Percentiles rank a stretch among this genome's conserved stretches.
Evolutionary conservation across 1,140 invertebrate species (phyloP).

Genomic region (Dendroctonus valens): DNA sequence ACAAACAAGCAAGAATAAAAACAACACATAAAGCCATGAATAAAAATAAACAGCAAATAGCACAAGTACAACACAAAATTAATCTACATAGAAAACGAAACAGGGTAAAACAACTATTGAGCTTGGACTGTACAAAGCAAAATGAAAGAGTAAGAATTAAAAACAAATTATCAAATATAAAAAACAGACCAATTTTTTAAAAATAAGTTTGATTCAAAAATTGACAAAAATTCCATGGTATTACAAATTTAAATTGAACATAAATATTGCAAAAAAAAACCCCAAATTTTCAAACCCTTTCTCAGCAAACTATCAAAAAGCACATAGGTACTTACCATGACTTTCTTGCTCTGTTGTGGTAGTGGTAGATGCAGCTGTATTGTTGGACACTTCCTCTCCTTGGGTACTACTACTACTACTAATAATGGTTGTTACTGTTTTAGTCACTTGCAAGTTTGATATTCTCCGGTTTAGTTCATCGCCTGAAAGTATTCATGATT

Average conservation of each 20-base stretch:
- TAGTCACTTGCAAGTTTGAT: constrained; percentile 34
- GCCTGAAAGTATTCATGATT: constrained; percentile 25
- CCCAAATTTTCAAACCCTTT: neutral
- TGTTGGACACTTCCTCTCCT: constrained; percentile 14
- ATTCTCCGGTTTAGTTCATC: constrained; percentile 39
- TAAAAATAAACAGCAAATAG: constrained; percentile 4
- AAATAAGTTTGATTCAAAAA: no score
- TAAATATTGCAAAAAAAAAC: constrained; percentile 13
- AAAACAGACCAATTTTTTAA: neutral
- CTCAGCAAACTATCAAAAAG: neutral
- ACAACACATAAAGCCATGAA: constrained; percentile 39
- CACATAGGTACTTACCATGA: constrained; percentile 35
- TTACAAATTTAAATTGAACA: neutral
- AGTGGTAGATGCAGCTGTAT: constrained; percentile 19
- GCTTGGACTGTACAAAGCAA: neutral
- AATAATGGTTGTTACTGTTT: constrained; percentile 40
- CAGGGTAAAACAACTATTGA: neutral
- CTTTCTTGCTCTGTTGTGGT: constrained; percentile 34
- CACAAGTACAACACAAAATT: neutral
- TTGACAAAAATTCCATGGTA: no score
- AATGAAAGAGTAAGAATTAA: neutral
- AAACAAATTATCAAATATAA: neutral
- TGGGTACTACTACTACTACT: constrained; percentile 34
- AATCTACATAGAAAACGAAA: neutral
- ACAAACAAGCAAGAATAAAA: constrained; percentile 48